Base-by-base conservation (phyloP, 92 coral and sea anemone species). In the Hydrozoanthus gracilis region DNA sequence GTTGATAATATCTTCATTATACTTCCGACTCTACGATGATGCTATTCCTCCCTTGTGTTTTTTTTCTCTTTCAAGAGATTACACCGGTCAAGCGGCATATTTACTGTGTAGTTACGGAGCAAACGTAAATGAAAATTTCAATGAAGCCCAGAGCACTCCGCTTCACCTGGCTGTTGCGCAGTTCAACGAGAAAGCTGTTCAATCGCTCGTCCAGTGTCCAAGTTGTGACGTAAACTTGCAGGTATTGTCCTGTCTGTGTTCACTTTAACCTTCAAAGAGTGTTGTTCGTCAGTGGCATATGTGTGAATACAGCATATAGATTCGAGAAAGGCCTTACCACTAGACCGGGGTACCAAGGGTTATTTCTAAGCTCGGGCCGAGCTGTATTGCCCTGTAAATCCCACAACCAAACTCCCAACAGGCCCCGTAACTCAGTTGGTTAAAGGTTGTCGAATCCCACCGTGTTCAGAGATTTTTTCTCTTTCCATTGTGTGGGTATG, bases 171-270 rank as follows among this genome's bases (percentile, higher is more conserved):
- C 82, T 6, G 82, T 76, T 8, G 35, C 62, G 7, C 82, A 76
- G 55, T 60, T 35, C 11, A 76, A 76, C 10, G 66, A 76, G 44
- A 48, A 44, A 9, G 82, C 82, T 4, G 49, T 54, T 52, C 67
- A 15, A 16, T 27, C 82, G 2, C 82, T 76, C 13, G 82, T 76
- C 17, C 13, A 3, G 55, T 76, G 82, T 52, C 49, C 52, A 52
- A 47, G 66, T 56, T 76, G 82, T 51, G 82, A 76, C 67, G 82
- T 76, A 12, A 76, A 76, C 39, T 3, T 76, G 18, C 66, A 76
- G 82, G 82, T 76, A 76, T 1, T 18, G 14, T 6, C 8, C 51
- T 35, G 14, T 69, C 47, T 44, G 6, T 69, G 74, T 4, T 58
- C 39, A 27, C 39, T 27, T 27, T 27, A 27, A 27, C 2, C 39